Conservation (phyloP, 2,888 invertebrate genomes). For the Spisula solida region DNA sequence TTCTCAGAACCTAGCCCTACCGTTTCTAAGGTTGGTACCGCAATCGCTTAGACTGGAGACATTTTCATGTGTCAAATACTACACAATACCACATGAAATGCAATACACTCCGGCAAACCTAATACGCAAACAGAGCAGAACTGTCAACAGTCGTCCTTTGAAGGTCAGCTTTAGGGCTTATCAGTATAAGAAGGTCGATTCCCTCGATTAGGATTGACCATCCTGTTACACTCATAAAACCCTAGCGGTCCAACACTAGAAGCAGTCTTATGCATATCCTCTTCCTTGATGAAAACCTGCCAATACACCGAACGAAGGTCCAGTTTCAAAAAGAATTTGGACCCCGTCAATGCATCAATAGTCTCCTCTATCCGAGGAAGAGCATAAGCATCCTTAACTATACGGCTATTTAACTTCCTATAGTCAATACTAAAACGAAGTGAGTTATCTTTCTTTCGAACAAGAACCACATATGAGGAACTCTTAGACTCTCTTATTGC, state of each 20-base stretch:
- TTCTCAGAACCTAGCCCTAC: no score
- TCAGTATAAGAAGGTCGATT: no score
- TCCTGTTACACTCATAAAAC: slow-evolving; percentile 21
- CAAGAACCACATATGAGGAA: neutral
- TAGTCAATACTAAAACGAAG: neutral
- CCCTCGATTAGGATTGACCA: no score
- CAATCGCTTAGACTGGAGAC: no score
- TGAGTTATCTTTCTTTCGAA: neutral
- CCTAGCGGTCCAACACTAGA: neutral
- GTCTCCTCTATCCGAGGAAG: neutral
- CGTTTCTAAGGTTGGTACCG: no score
- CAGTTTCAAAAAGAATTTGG: neutral
- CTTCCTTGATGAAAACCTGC: neutral
- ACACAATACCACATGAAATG: no score
- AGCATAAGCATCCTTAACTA: neutral
- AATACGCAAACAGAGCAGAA: no score
- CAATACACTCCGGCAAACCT: no score
- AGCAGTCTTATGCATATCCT: neutral
- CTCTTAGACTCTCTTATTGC: neutral
- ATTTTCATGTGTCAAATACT: no score
- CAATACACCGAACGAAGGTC: neutral
- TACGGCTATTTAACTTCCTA: neutral
- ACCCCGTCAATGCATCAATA: neutral
- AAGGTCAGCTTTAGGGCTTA: no score
- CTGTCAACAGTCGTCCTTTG: no score